Base-by-base conservation (phyloP, 2,888 invertebrate species). In the Gymnosoma rotundatum region DNA sequence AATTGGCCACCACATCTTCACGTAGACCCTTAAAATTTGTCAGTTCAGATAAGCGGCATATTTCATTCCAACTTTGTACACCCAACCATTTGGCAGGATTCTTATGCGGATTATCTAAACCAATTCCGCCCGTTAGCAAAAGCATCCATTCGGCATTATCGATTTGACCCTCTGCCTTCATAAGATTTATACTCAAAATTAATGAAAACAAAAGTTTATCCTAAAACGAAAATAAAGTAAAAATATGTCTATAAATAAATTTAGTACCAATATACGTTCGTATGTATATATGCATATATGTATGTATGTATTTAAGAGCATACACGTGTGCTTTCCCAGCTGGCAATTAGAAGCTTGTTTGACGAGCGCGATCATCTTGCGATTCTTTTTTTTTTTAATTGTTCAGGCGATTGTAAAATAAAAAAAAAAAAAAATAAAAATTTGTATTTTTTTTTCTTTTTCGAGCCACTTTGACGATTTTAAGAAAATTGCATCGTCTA, bases 131-230 rank as follows among this genome's bases (percentile, higher is more conserved):
- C 0, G 97, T 98, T 86, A 98, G 90, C 21, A 98, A 92, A 92
- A 98, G 98, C 93, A 97, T 94, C 95, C 98, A 98, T 89, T 97
- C 95, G 0, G 93, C 88, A 52, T 93, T 91, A 82, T 95, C 94
- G 70, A 96, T 91, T 58, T 93, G 90, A n/a, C 93, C 93, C 20
- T 94, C 93, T 67, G 94, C 94, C 88, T 94, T 94, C 92, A 96
- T 92, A 85, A 96, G 93, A 89, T 97, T 97, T 45, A 96, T 93
- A 16, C 95, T 93, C 86, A 97, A 92, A 86, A 97, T 91, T 80
- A 97, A 92, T 12, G 97, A 97, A 92, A 98, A 98, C 69, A 98
- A 94, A 72, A 98, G 93, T 93, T 98, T 98, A 92, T 99, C 98
- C 94, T 97, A 89, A 69, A 75, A 76, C 42, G 21, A 75, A 72